Evolutionary conservation across 1,140 invertebrate species (phyloP).

Genomic region (Sitobion miscanthi): DNA sequence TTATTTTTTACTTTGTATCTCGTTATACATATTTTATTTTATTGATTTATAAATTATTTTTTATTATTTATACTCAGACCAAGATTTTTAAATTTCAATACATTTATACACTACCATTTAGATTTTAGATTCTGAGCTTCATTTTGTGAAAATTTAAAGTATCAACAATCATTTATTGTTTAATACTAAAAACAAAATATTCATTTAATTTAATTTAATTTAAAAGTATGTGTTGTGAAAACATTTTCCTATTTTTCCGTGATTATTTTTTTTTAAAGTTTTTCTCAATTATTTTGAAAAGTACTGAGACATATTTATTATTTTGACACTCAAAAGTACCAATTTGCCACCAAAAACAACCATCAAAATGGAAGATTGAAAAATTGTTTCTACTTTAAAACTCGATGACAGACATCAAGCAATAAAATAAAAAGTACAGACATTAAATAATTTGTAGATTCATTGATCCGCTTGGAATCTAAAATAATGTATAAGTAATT

Average conservation of each 20-base stretch:
- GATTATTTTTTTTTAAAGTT: no score
- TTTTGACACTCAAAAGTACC: no score
- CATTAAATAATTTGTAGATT: not conserved
- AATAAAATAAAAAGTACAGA: not conserved
- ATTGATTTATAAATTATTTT: not conserved
- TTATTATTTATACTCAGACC: not conserved
- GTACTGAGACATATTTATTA: no score
- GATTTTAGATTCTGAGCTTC: no score
- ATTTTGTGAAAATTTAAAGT: no score
- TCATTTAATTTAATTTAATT: no score
- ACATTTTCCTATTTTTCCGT: no score
- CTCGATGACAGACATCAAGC: not conserved
- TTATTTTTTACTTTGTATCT: not conserved
- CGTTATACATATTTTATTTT: not conserved
- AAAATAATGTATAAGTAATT: not conserved
- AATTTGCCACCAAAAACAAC: no score
- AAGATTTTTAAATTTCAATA: not conserved
- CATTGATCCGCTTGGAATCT: not conserved
- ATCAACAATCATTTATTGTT: no score
- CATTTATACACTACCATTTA: not conserved
- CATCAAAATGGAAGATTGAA: not conserved
- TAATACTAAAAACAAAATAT: no score
- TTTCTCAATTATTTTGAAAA: no score
- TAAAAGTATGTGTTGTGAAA: no score
- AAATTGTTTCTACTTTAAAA: not conserved